Conservation (phyloP, 2,113 vertebrate genomes). For the Chaetura pelagica region DNA sequence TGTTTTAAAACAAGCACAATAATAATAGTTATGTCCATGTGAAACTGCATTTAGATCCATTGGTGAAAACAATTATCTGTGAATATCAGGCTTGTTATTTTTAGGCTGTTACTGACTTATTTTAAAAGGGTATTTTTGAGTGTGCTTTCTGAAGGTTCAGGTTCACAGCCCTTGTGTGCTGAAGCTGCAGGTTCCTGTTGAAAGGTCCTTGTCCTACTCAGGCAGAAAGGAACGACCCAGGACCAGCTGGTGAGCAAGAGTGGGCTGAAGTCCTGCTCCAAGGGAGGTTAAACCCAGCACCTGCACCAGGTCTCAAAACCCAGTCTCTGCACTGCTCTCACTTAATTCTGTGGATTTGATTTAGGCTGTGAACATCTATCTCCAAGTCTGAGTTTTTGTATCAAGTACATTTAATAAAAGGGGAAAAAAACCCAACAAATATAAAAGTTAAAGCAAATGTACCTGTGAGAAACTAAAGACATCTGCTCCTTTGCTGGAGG, state of each 20-base stretch:
- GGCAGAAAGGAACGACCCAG: accelerated
- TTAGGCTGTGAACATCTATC: not conserved
- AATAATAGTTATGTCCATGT: not conserved
- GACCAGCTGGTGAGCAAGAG: not conserved
- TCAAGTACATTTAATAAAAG: not conserved
- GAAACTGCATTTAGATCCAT: accelerated
- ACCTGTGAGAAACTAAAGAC: not conserved
- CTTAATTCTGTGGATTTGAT: not conserved
- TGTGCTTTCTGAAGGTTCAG: not conserved
- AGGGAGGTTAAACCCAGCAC: accelerated
- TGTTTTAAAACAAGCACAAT: not conserved
- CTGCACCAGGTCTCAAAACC: accelerated
- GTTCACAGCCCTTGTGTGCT: not conserved
- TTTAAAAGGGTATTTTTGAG: not conserved
- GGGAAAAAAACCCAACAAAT: not conserved
- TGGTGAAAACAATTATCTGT: not conserved
- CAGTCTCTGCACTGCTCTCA: not conserved
- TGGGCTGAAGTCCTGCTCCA: not conserved
- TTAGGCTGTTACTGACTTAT: not conserved
- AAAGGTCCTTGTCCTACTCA: accelerated
- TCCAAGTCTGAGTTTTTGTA: not conserved
- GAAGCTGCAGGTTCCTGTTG: not conserved
- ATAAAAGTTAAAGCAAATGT: not conserved
- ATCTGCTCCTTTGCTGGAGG: not conserved
- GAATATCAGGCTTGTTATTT: not conserved